phyloP scores from a whole-genome alignment of 1,140 invertebrate species.

The Pachypeltis micranthus region DNA sequence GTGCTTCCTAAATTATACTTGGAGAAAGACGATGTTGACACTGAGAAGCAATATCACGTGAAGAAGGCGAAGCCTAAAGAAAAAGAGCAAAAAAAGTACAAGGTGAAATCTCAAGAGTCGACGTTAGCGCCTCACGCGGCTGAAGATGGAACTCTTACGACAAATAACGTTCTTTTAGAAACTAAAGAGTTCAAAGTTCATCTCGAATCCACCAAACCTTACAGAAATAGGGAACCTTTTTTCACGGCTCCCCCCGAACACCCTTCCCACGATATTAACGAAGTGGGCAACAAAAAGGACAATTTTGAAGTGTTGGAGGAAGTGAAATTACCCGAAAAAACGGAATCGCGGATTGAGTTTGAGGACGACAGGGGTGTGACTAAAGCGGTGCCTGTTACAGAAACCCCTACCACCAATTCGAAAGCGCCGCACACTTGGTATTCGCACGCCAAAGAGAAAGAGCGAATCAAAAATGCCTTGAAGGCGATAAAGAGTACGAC shows the following conservation, averaged over 20 bases:
- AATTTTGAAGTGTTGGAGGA: background rate
- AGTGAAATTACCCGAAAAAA: background rate
- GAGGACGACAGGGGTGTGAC: too few relatives aligned
- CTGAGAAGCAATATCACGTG: background rate
- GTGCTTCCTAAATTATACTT: background rate
- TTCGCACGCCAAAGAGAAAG: constrained; percentile 12
- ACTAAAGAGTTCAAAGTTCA: constrained; percentile 5
- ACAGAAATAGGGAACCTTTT: background rate
- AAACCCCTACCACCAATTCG: background rate
- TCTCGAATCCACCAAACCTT: background rate
- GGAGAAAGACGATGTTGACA: background rate
- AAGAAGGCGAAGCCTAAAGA: constrained; percentile 8
- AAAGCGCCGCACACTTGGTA: constrained; percentile 8
- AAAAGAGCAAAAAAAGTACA: constrained; percentile 3
- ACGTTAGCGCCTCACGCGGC: background rate
- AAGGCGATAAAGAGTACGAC: constrained; percentile 7
- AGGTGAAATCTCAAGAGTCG: background rate
- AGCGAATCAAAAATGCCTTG: constrained; percentile 4
- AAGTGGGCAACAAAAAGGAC: background rate
- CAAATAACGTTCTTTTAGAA: background rate
- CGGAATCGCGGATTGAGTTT: too few relatives aligned
- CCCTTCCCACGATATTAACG: background rate
- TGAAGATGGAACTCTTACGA: background rate
- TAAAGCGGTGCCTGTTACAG: background rate
- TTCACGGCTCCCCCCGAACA: background rate